Evolutionary conservation across 30 jellyfish, hydroid and myxozoan genomes (phyloP), one percentile per base, ranked within the genome.

Genomic region (Hydractinia echinata): DNA sequence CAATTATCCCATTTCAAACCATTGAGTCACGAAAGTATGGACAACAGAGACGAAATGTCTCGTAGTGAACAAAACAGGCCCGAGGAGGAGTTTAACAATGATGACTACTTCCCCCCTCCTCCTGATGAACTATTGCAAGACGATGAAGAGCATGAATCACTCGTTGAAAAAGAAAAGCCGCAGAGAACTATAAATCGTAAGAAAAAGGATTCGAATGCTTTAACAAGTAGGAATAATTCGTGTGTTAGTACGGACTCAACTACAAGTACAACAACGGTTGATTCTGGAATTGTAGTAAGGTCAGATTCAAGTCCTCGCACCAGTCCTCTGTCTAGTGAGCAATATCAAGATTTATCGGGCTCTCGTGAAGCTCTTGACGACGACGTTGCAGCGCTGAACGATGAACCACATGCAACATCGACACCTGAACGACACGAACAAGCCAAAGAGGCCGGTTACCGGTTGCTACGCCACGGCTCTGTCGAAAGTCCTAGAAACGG

Each of bases 191-290:
- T 90, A 62, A 90, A 90, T 80, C 94, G 97, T 13, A 85, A 86
- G 80, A 90, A 90, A 79, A 84, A 88, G 20, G 95, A 90, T 66
- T 89, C 76, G n/a, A 83, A 85, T 54, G 53, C 86, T 14, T 66
- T 53, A 6, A 50, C 50, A 19, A 90, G 97, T 76, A 81, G 97
- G 15, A 90, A 86, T 82, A 90, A 89, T 58, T 90, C 97, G 39
- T 90, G 97, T 72, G 97, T 90, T 14, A 90, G 97, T 49, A 90
- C 97, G 3, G 97, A 90, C 51, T 90, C 97, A 8, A 90, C 95
- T 55, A 79, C 87, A 51, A 90, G 97, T 68, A 90, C 95, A 53
- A 77, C 94, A 20, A 90, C 97, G 51, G 83, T 79, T 67, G 97
- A 90, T 71, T 90, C 97, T 0, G 97, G 97, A 5, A 90, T 90